A percentile compares a stretch with the other conserved stretches of the same genome.
Evolutionary conservation across 2,113 vertebrate genomes (phyloP).

Genomic region (Anarhynchus alexandrinus): DNA sequence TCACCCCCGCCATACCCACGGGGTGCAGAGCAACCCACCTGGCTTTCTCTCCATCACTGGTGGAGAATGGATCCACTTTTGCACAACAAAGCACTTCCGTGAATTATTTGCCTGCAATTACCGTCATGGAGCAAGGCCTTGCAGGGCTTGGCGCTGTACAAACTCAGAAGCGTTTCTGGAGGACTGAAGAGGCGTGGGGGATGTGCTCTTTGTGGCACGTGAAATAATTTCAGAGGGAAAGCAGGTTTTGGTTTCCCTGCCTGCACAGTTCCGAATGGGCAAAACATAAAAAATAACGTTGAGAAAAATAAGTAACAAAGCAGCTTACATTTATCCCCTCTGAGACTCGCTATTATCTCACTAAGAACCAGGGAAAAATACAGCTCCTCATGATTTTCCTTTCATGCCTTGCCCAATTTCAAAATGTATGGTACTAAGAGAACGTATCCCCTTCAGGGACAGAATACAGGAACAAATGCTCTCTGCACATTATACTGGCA

Average conservation of each 20-base stretch:
- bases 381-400: neutral
- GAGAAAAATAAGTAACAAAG: conserved; percentile 35
- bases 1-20: rapidly evolving
- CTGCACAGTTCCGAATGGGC: neutral
- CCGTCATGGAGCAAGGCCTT: neutral
- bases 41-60: neutral
- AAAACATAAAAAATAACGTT: neutral
- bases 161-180: neutral
- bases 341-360: neutral
- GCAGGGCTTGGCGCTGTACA: neutral
- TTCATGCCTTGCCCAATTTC: conserved; percentile 24
- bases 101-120: neutral
- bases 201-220: neutral
- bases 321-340: neutral
- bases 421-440: neutral
- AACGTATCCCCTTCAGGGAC: neutral
- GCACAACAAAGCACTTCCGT: neutral
- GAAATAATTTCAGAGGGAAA: neutral
- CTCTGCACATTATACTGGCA: neutral
- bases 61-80: neutral
- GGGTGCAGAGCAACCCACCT: rapidly evolving
- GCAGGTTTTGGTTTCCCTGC: neutral
- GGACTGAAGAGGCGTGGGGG: neutral
- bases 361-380: conserved; percentile 1
- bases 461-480: neutral